phyloP scores from a whole-genome alignment of 2,888 invertebrate species.

The Drosophila rellima region DNA sequence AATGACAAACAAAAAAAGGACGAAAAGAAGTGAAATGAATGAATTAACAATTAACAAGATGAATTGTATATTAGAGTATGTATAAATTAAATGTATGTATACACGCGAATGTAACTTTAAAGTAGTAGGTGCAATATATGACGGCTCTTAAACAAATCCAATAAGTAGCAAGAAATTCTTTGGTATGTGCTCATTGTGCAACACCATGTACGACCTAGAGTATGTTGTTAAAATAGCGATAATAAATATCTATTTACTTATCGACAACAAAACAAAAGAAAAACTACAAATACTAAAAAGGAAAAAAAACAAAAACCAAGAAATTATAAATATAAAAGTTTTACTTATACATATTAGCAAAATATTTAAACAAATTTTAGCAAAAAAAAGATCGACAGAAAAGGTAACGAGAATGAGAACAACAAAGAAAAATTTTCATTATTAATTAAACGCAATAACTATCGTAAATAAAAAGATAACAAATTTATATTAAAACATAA shows the following conservation, averaged over 20 bases:
- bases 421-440: slow-evolving; percentile 38
- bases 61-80: slow-evolving; percentile 70
- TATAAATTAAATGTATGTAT: slow-evolving; percentile 67
- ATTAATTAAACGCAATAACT: slow-evolving; percentile 48
- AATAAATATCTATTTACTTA: slow-evolving; percentile 55
- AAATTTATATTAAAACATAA: slow-evolving; percentile 33
- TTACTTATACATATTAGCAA: slow-evolving; percentile 81
- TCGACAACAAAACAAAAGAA: slow-evolving; percentile 22
- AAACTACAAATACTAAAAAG: slow-evolving; percentile 15
- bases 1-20: slow-evolving; percentile 74
- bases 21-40: slow-evolving; percentile 42
- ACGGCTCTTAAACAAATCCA: slow-evolving; percentile 52
- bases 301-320: slow-evolving; percentile 16
- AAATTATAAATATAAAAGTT: slow-evolving; percentile 56
- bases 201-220: slow-evolving; percentile 54
- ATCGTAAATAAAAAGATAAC: slow-evolving; percentile 23
- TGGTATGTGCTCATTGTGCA: slow-evolving; percentile 51
- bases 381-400: slow-evolving; percentile 57
- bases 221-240: slow-evolving; percentile 59
- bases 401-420: slow-evolving; percentile 38
- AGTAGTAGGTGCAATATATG: slow-evolving; percentile 61
- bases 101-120: slow-evolving; percentile 59
- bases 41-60: slow-evolving; percentile 42
- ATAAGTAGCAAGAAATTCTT: slow-evolving; percentile 54
- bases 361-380: slow-evolving; percentile 81